Conservation (phyloP, 2,888 invertebrate species). For the Hirudinaria manillensis region DNA sequence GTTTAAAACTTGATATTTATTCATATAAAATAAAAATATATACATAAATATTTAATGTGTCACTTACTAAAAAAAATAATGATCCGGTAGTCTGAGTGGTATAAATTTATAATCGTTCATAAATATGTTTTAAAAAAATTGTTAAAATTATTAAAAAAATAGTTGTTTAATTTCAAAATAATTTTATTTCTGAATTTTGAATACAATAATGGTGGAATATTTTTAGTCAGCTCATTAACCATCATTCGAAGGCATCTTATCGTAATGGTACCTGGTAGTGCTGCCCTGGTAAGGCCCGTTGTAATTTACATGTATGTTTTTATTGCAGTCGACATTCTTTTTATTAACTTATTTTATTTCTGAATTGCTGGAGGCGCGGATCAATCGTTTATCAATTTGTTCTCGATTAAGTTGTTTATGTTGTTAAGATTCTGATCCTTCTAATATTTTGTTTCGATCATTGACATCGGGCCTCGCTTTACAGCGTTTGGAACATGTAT, state of each 20-base stretch:
- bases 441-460: background rate
- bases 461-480: background rate
- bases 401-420: background rate
- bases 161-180: background rate
- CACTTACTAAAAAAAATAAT: too few species aligned
- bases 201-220: background rate
- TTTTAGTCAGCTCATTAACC: conserved; percentile 5
- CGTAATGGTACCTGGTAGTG: conserved; percentile 13
- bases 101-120: too few species aligned
- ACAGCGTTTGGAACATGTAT: too few species aligned
- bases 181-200: conserved; percentile 7
- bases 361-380: background rate
- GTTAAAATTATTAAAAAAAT: too few species aligned
- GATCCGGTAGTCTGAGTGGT: too few species aligned
- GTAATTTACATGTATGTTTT: background rate
- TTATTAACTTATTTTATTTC: background rate
- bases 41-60: too few species aligned
- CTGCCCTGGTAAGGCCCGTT: conserved; percentile 3
- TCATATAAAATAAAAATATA: too few species aligned
- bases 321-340: conserved; percentile 1
- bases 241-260: conserved; percentile 11
- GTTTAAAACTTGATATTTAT: too few species aligned
- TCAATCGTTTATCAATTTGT: background rate
- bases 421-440: background rate
- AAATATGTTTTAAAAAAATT: too few species aligned